Base-by-base conservation (phyloP, 1,140 invertebrate genomes). In the Platorchestia sp. region DNA sequence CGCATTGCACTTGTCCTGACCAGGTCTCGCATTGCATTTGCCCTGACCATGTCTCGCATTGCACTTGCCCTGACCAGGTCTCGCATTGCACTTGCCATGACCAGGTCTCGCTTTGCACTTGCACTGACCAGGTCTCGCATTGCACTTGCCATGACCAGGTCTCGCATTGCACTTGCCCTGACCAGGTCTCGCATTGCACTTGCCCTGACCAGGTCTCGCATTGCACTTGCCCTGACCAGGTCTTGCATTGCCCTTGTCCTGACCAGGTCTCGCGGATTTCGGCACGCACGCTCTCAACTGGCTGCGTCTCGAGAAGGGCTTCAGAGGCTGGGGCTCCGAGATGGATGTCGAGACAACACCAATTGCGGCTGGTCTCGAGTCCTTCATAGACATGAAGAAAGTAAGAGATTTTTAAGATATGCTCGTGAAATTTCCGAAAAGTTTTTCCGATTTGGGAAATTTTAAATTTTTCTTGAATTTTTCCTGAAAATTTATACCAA, bases 301-400 rank as follows among this genome's bases (percentile, higher is more conserved):
- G 36, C 87, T 97, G n/a, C 96, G 97, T 42, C 95, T 97, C 19
- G 97, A 97, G 95, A 97, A 97, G 96, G 97, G 97, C 27, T 97
- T 97, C 96, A 96, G 97, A 95, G 96, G 96, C 95, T 97, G 97
- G 97, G 97, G 97, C 41, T 95, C 96, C 19, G 97, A 97, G 96
- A 97, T 97, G 97, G 97, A 97, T 95, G 95, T 97, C 47, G 97
- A 97, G 95, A 97, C 96, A 1, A 97, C 97, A 95, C 97, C 97
- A n/a, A 95, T 97, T 36, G 97, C 97, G 96, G 97, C 97, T 40
- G 97, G 97, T 36, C 95, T 97, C 0, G 96, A 96, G 47, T 95
- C 96, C 40, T 97, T 97, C 95, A 96, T 97, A 42, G 96, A 97
- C 90, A 95, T 97, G 93, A 96, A 97, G 5, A 97, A 97, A 44